These are phyloP conservation scores for Andrena bicolor DNA, from an alignment of 2,888 invertebrate species.

Conservation along the genomic window DNA sequence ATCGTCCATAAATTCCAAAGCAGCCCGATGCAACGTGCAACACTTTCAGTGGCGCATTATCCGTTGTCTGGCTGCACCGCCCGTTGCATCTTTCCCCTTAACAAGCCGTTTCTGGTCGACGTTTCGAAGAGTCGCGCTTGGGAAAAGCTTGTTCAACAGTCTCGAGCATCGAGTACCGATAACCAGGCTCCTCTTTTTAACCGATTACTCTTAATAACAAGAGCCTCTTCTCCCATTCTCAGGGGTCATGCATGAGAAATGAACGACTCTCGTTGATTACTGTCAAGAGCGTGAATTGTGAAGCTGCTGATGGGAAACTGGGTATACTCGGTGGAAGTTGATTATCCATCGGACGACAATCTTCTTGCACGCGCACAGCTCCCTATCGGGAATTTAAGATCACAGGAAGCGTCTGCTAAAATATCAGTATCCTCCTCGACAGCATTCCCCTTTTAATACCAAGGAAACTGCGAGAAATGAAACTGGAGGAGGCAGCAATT, in stretches of 20 bases:
- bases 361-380: background rate
- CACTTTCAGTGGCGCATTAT: conserved; percentile 66
- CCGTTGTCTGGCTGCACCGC: conserved; percentile 24
- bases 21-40: conserved; percentile 60
- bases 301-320: background rate
- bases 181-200: conserved; percentile 20
- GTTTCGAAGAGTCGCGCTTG: conserved; percentile 1
- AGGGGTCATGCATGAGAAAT: background rate
- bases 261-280: conserved; percentile 35
- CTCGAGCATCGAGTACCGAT: conserved; percentile 12
- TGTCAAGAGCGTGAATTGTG: conserved; percentile 22
- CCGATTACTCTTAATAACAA: conserved; percentile 11
- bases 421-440: background rate
- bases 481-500: background rate
- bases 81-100: conserved; percentile 13
- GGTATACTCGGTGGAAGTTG: conserved; percentile 8
- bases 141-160: conserved; percentile 21
- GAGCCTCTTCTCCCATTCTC: conserved; percentile 25
- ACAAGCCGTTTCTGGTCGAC: conserved; percentile 37
- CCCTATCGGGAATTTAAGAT: too few relatives aligned
- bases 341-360: conserved; percentile 4
- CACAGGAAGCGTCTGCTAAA: background rate
- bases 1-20: conserved; percentile 68
- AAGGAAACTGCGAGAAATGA: background rate
- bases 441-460: background rate